A percentile compares a stretch with the other conserved stretches of the same genome.
Evolutionary conservation across 2,113 vertebrate species (phyloP).

Genomic region (Alaudala cheleensis): DNA sequence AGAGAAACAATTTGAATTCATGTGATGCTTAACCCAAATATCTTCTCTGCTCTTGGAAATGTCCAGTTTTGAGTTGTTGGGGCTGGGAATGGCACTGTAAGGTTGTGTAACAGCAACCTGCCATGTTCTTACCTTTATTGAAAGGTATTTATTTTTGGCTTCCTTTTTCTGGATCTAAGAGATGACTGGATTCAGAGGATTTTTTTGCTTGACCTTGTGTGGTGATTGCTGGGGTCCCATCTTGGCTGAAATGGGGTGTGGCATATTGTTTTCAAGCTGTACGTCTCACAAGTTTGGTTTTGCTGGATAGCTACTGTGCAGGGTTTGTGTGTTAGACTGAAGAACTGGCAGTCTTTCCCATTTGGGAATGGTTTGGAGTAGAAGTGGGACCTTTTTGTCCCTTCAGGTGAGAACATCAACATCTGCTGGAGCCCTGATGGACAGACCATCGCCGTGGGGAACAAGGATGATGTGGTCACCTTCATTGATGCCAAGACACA

Average conservation of each 20-base stretch:
- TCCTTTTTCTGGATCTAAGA: background rate
- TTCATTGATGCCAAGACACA: slow-evolving; percentile 97
- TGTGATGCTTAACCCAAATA: background rate
- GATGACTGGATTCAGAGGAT: background rate
- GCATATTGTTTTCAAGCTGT: background rate
- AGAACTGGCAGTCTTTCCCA: background rate
- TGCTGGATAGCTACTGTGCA: background rate
- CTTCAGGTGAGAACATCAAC: slow-evolving; percentile 95
- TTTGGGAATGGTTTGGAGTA: background rate
- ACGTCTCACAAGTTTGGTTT: background rate
- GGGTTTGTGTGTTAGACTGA: background rate
- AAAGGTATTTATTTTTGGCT: background rate
- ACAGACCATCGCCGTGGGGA: slow-evolving; percentile 96
- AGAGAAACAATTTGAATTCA: background rate
- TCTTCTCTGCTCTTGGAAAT: background rate
- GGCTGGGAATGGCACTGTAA: background rate
- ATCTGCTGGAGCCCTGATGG: slow-evolving; percentile 99
- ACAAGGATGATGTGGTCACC: slow-evolving; percentile 99
- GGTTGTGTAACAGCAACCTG: background rate
- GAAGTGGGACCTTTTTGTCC: background rate
- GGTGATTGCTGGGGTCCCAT: background rate
- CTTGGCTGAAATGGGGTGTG: background rate
- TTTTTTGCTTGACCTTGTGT: background rate
- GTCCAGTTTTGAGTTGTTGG: background rate
- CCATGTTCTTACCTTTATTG: background rate